Evolutionary conservation across 2,797 vertebrate species (phyloP), one percentile per base, ranked within the genome.

Genomic region (Monodelphis domestica): DNA sequence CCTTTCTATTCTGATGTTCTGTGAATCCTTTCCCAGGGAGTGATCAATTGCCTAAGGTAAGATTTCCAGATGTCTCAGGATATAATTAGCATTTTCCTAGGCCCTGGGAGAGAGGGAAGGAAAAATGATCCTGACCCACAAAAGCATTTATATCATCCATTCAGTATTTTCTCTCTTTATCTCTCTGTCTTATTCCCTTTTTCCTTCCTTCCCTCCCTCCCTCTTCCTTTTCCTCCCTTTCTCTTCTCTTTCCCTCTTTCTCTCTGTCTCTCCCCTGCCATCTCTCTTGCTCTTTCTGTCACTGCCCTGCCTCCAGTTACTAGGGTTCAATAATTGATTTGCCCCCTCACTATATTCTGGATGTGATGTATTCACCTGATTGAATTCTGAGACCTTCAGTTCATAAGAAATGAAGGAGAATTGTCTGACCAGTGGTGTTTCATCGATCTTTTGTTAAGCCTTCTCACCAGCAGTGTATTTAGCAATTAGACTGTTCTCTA

Each of bases 391-490:
- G 51, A 89, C 55, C 87, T 70, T 38, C 52, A 50, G 21, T 88
- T 93, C 52, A 9, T 54, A 94, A 5, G 10, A 89, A 53, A 88
- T 88, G 9, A 54, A 93, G 94, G 89, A 91, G 17, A 38, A 88
- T 50, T 21, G 0, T 93, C 45, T 90, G 33, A 91, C 24, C 33
- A 55, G 15, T 91, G 33, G 17, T 52, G 93, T 51, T 84, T 57
- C 89, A 28, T 89, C 45, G 54, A 51, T 78, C 52, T 90, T 84
- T 89, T 90, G 26, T 53, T 53, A 59, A 89, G 7, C 17, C n/a
- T 63, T 4, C 33, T 78, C n/a, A 78, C 63, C 3, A 78, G 63
- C n/a, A 87, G 53, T 26, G 17, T 33, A 63, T 30, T 93, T 29
- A 57, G 78, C 10, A 92, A 21, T 84, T 28, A 53, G 4, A 26